Percentiles rank a stretch among this genome's conserved stretches.
Conservation (phyloP, 2,888 invertebrate genomes). For the Neoascia interrupta region DNA sequence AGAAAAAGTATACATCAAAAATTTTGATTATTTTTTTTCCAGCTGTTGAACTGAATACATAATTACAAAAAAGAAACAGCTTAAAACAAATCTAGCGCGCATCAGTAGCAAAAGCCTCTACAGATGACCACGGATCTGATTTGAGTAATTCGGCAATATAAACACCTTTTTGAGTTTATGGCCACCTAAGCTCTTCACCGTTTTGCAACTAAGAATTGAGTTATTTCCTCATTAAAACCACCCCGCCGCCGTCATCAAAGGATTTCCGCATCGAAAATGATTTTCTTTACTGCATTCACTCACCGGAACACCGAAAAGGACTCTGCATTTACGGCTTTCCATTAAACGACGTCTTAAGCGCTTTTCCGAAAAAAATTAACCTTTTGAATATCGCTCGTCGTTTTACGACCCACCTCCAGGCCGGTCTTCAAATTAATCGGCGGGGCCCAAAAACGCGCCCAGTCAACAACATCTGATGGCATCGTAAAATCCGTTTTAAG, state of each 20-base stretch:
- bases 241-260: constrained; percentile 28
- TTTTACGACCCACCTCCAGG: constrained; percentile 23
- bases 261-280: constrained; percentile 29
- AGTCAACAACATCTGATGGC: constrained; percentile 66
- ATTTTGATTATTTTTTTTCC: no score
- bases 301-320: constrained; percentile 5
- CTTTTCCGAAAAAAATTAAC: constrained; percentile 36
- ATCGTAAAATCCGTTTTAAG: constrained; percentile 61
- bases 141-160: no score
- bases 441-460: constrained; percentile 20
- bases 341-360: constrained; percentile 57
- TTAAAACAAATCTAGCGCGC: no score
- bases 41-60: no score
- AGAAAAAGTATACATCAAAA: no score
- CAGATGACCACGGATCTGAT: no score
- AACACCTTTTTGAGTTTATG: constrained; percentile 42
- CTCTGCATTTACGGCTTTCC: constrained; percentile 56
- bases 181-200: constrained; percentile 21
- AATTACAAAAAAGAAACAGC: no score
- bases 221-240: constrained; percentile 25
- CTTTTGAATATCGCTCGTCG: constrained; percentile 53
- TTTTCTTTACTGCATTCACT: constrained; percentile 39
- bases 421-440: constrained; percentile 46
- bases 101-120: no score
- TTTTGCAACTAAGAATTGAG: constrained; percentile 30